These are phyloP conservation scores for Paragorgia papillata DNA, from an alignment of 92 coral and sea anemone genomes.

Conservation along the genomic window DNA sequence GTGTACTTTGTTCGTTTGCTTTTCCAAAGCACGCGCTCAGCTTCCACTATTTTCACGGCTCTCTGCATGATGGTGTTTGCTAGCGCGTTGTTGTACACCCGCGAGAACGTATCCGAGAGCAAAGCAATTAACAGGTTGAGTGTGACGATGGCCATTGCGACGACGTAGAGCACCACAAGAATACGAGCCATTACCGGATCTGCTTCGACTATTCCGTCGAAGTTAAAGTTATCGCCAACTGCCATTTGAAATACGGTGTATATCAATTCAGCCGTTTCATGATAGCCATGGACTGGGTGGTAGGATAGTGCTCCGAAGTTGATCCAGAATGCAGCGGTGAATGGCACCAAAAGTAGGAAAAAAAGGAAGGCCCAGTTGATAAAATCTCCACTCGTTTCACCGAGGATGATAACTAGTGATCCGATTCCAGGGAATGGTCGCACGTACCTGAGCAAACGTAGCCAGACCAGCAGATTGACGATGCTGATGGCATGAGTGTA, in stretches of 20 bases:
- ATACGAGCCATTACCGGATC: conserved; percentile 62
- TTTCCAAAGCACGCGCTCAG: conserved; percentile 54
- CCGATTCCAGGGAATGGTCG: conserved; percentile 67
- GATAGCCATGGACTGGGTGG: conserved; percentile 52
- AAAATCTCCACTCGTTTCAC: conserved; percentile 56
- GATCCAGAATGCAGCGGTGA: conserved; percentile 71
- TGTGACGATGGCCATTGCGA: conserved; percentile 52
- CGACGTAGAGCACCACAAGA: conserved; percentile 47
- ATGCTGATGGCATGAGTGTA: conserved; percentile 65
- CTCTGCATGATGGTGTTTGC: conserved; percentile 76
- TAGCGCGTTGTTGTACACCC: conserved; percentile 66
- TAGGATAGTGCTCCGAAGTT: conserved; percentile 57
- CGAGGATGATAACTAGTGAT: conserved; percentile 67
- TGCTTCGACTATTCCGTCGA: conserved; percentile 44
- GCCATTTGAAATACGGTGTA: conserved; percentile 56
- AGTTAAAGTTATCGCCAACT: conserved; percentile 62
- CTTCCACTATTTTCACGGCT: conserved; percentile 60
- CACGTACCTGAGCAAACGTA: conserved; percentile 64
- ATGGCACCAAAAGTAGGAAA: conserved; percentile 60
- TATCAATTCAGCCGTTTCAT: conserved; percentile 14
- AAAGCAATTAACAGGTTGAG: conserved; percentile 72
- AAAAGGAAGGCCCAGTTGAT: conserved; percentile 64
- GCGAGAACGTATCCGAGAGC: conserved; percentile 65
- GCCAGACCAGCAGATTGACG: conserved; percentile 64
- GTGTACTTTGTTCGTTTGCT: conserved; percentile 41